Conservation (phyloP, 2,888 invertebrate genomes). For the Tethea ocularis region DNA sequence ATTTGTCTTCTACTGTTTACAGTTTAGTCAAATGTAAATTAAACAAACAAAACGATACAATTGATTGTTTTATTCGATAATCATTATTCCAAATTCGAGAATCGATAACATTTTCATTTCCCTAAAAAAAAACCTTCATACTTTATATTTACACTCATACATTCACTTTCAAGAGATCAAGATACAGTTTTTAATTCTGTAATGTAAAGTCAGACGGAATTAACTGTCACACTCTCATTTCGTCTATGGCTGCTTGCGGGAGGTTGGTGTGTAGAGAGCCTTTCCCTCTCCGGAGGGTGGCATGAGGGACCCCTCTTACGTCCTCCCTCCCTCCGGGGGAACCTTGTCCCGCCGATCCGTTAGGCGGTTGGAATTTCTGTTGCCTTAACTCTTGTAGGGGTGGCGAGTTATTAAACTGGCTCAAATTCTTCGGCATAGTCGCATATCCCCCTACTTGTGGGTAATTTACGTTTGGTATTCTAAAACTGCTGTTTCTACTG, state of each 20-base stretch:
- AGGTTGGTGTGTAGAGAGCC: slow-evolving; percentile 84
- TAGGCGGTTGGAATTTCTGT: slow-evolving; percentile 84
- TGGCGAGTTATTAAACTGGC: slow-evolving; percentile 80
- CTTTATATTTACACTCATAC: slow-evolving; percentile 66
- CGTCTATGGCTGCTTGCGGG: slow-evolving; percentile 93
- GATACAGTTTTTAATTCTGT: slow-evolving; percentile 57
- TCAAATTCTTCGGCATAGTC: slow-evolving; percentile 85
- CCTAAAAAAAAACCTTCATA: slow-evolving; percentile 54
- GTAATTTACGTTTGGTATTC: slow-evolving; percentile 73
- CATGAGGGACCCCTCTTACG: slow-evolving; percentile 62
- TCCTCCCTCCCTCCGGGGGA: slow-evolving; percentile 51
- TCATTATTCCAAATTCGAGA: slow-evolving; percentile 64
- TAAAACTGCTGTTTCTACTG: slow-evolving; percentile 77
- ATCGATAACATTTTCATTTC: slow-evolving; percentile 66
- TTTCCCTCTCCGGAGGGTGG: slow-evolving; percentile 71
- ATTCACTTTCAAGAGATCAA: slow-evolving; percentile 42
- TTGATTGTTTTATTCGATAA: slow-evolving; percentile 70
- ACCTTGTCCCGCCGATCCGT: slow-evolving; percentile 81
- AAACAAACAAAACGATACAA: slow-evolving; percentile 50
- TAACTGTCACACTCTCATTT: slow-evolving; percentile 94
- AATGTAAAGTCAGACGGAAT: slow-evolving; percentile 59
- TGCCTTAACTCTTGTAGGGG: slow-evolving; percentile 82
- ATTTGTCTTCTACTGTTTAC: too few relatives aligned
- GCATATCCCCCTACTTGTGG: slow-evolving; percentile 78
- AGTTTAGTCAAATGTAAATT: slow-evolving; percentile 16